Evolutionary conservation across 2,113 vertebrate species (phyloP), one percentile per base, ranked within the genome.

Genomic region (Calyptomena viridis): DNA sequence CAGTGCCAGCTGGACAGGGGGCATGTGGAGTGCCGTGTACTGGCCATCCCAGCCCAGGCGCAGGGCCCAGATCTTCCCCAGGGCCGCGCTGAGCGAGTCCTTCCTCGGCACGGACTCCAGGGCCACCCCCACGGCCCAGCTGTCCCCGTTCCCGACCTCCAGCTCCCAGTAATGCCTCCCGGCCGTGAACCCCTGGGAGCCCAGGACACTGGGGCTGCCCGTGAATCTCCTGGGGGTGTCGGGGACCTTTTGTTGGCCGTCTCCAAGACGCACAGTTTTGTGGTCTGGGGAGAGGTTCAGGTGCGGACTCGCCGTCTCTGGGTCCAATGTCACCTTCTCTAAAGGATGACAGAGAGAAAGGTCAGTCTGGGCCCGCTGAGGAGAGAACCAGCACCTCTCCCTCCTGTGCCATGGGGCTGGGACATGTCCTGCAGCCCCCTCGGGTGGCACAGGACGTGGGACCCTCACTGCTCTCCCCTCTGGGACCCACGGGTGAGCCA

Each of bases 121-220:
- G 3, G 97, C 98, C 86, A 97, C 95, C 28, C 97, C 98, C 28
- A 92, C 71, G 1, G 97, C 97, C 97, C 98, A 98, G 68, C 67
- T 84, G 0, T 90, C 37, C 77, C 94, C 93, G 1, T 59, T 52
- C 0, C 89, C 68, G 0, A 97, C 97, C 35, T 98, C 96, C 72
- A 98, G 55, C 55, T 98, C 97, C 98, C 98, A 98, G 66, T 96
- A 98, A 71, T 97, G 97, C 31, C 96, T 96, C 55, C 97, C 97
- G 0, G 79, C 53, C 0, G 39, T 88, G 93, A 98, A 98, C 1
- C 94, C 81, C 87, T 46, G 77, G 5, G 91, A 68, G 25, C 96
- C 97, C 89, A 98, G n/a, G 24, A 97, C 66, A 0, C 96, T 93
- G 22, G 81, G 63, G 47, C 91, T 97, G 71, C 84, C 79, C 0